Conservation (phyloP, 1,140 invertebrate species). For the Euwallacea similis region DNA sequence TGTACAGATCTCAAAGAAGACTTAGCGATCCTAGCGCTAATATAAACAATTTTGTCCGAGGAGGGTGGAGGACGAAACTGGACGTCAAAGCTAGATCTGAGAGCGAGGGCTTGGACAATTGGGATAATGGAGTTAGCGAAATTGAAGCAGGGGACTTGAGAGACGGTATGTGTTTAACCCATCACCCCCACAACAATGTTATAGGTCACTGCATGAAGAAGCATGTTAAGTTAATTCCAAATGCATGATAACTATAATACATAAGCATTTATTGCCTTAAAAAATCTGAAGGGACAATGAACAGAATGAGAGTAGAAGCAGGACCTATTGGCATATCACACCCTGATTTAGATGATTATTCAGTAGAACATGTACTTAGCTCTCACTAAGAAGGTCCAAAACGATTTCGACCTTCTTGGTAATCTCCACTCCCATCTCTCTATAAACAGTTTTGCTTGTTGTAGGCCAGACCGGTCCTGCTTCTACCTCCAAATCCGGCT, state of each 20-base stretch:
- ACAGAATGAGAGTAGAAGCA: conserved; percentile 24
- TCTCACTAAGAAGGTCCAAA: background rate
- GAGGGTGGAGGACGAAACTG: conserved; percentile 72
- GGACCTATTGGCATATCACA: background rate
- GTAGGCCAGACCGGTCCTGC: conserved; percentile 54
- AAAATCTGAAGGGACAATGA: background rate
- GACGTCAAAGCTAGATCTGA: conserved; percentile 82
- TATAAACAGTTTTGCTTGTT: conserved; percentile 40
- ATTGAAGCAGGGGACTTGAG: conserved; percentile 92
- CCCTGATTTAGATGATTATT: background rate
- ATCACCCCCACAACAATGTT: too few relatives aligned
- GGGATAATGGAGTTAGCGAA: conserved; percentile 80
- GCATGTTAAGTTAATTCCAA: too few relatives aligned
- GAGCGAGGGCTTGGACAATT: conserved; percentile 84
- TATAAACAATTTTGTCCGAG: conserved; percentile 84
- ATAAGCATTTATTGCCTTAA: too few relatives aligned
- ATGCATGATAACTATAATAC: too few relatives aligned
- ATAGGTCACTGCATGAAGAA: too few relatives aligned
- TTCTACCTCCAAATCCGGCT: conserved; percentile 50
- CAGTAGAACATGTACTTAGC: background rate
- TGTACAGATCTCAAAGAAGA: conserved; percentile 77
- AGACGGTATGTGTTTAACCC: conserved; percentile 71
- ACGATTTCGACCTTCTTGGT: conserved; percentile 12
- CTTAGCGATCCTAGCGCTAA: conserved; percentile 93
- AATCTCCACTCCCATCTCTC: too few relatives aligned